These are phyloP conservation scores for Oncopeltus fasciatus DNA, from an alignment of 1,140 invertebrate genomes.

Conservation along the genomic window DNA sequence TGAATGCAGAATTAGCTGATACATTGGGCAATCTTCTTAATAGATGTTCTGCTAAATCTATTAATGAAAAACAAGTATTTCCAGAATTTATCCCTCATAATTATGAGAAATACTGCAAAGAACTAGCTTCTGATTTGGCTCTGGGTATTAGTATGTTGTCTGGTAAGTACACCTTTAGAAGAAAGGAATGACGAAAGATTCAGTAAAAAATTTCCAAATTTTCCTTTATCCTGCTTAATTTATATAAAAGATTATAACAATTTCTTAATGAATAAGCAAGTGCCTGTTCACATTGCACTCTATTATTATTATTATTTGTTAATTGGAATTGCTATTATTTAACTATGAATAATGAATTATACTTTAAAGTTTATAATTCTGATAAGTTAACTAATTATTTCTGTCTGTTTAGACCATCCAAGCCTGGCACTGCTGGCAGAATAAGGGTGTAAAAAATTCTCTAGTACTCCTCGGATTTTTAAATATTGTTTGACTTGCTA, in stretches of 20 bases:
- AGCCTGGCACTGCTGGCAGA: no score
- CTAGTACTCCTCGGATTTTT: no score
- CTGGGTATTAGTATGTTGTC: not conserved
- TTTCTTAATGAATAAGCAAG: not conserved
- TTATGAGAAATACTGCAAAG: conserved; percentile 28
- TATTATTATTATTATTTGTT: not conserved
- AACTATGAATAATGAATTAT: not conserved
- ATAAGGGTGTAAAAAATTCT: no score
- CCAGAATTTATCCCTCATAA: conserved; percentile 40
- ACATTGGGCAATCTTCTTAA: conserved; percentile 82
- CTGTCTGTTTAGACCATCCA: no score
- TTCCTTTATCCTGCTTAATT: not conserved
- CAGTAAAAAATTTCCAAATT: not conserved
- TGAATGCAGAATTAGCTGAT: conserved; percentile 86
- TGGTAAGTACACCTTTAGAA: conserved; percentile 11
- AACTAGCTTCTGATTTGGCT: conserved; percentile 17
- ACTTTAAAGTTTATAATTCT: no score
- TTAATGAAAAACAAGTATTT: conserved; percentile 67
- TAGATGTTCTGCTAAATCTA: conserved; percentile 52
- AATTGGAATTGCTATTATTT: not conserved
- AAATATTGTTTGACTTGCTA: no score
- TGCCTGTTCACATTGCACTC: not conserved
- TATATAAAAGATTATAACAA: not conserved
- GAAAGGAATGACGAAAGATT: no score
- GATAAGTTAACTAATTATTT: no score